phyloP scores from a whole-genome alignment of 2,888 invertebrate genomes.

The Microctonus hyperodae region DNA sequence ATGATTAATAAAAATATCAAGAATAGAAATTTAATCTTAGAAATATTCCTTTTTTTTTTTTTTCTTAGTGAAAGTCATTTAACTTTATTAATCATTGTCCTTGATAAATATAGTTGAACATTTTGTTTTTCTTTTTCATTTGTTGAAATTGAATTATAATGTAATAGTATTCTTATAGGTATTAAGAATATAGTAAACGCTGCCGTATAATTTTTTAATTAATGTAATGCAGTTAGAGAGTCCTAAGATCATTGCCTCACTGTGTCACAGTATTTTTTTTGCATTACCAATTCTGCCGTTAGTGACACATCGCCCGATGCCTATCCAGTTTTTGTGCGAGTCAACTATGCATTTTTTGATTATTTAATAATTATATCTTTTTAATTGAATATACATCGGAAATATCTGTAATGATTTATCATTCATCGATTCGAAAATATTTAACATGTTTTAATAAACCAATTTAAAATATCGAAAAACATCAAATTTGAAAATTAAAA shows the following conservation, averaged over 20 bases:
- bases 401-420: background rate
- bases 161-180: slow-evolving; percentile 20
- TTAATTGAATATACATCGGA: background rate
- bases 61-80: slow-evolving; percentile 4
- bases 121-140: no score
- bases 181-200: background rate
- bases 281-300: slow-evolving; percentile 52
- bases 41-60: background rate
- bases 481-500: no score
- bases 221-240: slow-evolving; percentile 42
- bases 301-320: slow-evolving; percentile 60
- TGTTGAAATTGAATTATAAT: background rate
- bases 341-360: slow-evolving; percentile 34
- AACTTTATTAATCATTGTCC: background rate
- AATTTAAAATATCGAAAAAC: no score
- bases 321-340: slow-evolving; percentile 57
- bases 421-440: background rate
- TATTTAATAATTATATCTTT: slow-evolving; percentile 34
- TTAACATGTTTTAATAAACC: no score
- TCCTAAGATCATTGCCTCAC: slow-evolving; percentile 61
- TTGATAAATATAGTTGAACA: background rate
- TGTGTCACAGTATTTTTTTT: slow-evolving; percentile 54
- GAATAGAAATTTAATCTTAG: no score
- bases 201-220: background rate
- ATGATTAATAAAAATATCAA: slow-evolving; percentile 19